Evolutionary conservation across 2,113 vertebrate genomes (phyloP).

Genomic region (Hippolais icterina): DNA sequence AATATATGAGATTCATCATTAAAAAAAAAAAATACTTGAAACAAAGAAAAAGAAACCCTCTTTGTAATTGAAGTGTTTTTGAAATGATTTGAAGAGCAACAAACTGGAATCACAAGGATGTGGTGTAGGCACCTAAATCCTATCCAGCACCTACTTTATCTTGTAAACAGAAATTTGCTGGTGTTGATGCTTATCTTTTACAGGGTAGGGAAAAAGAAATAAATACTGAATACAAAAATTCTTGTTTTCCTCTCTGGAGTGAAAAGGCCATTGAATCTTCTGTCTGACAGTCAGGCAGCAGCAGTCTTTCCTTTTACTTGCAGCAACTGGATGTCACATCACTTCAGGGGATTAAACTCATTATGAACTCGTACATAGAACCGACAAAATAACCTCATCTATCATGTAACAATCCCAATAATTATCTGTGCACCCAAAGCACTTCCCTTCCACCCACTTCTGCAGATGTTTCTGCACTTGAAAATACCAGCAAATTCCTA

Average conservation of each 20-base stretch:
- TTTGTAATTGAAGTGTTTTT: not conserved
- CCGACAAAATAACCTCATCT: slow-evolving; percentile 2
- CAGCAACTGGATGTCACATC: rapidly evolving
- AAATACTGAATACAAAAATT: not conserved
- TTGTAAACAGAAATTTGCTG: not conserved
- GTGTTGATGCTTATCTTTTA: not conserved
- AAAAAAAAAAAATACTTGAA: not conserved
- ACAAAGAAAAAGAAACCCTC: not conserved
- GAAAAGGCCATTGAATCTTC: not conserved
- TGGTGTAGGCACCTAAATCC: not conserved
- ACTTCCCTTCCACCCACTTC: slow-evolving; percentile 18
- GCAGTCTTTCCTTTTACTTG: not conserved
- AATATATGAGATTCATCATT: not conserved
- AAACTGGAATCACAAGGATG: not conserved
- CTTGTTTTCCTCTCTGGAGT: not conserved
- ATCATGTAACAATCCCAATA: not conserved
- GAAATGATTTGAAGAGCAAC: not conserved
- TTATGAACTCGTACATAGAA: not conserved
- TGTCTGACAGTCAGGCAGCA: not conserved
- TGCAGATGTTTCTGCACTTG: slow-evolving; percentile 3
- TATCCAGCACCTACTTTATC: not conserved
- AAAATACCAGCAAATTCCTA: not conserved
- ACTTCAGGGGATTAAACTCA: not conserved
- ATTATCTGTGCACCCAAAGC: not conserved
- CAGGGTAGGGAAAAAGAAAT: not conserved